phyloP scores from a whole-genome alignment of 2,797 vertebrate species.

The Podargus strigoides region DNA sequence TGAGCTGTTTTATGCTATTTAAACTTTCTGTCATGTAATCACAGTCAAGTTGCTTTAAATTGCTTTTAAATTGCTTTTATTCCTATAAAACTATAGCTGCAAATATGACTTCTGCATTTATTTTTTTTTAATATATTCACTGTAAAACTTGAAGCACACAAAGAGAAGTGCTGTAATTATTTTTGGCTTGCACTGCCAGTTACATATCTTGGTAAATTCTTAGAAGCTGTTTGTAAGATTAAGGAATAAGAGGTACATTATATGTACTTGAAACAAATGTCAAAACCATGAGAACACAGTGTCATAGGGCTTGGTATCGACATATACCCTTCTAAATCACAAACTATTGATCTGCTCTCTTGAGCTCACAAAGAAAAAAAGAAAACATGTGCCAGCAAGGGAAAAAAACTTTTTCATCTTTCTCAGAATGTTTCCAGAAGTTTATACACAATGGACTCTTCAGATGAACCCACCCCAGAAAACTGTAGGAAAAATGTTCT shows the following conservation, averaged over 20 bases:
- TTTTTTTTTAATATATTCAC: neutral
- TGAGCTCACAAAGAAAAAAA: neutral
- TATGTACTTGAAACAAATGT: neutral
- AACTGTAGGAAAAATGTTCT: neutral
- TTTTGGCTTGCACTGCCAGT: neutral
- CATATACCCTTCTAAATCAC: neutral
- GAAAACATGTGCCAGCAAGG: neutral
- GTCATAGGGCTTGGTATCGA: neutral
- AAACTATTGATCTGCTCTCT: constrained; percentile 17
- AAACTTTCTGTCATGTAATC: neutral
- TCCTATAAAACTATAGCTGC: neutral
- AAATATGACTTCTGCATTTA: neutral
- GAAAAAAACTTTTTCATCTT: neutral
- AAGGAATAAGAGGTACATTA: neutral
- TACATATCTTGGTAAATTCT: neutral
- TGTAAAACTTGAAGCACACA: neutral
- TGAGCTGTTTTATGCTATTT: neutral
- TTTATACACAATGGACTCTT: neutral
- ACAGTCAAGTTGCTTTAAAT: neutral
- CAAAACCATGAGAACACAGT: constrained; percentile 12
- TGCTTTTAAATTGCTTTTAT: too few relatives aligned
- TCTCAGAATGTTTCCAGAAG: neutral
- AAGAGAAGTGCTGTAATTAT: neutral
- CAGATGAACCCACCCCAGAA: neutral
- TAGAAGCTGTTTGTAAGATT: neutral